A percentile compares a stretch with the other conserved stretches of the same genome.
phyloP scores from a whole-genome alignment of 2,113 vertebrate genomes.

The Tragelaphus scriptus region DNA sequence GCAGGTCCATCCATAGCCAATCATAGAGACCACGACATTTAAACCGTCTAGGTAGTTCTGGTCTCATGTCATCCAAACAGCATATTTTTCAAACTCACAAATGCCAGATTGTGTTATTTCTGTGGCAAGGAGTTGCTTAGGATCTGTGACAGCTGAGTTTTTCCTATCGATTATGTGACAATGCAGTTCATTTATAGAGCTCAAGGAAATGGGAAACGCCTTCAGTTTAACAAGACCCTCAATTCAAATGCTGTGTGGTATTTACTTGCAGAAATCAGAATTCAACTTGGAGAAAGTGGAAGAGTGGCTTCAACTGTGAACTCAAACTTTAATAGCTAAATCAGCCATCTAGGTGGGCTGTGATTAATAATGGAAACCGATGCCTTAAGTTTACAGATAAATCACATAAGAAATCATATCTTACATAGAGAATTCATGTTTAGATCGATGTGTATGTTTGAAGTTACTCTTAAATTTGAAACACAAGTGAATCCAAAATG shows the following conservation, averaged over 20 bases:
- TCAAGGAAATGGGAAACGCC: conserved; percentile 70
- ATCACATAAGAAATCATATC: background rate
- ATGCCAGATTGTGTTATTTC: conserved; percentile 82
- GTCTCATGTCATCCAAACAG: conserved; percentile 50
- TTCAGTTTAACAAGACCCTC: conserved; percentile 66
- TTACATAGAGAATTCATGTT: background rate
- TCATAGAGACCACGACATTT: background rate
- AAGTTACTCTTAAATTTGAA: background rate
- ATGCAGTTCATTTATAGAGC: conserved; percentile 82
- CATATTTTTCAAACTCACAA: conserved; percentile 77
- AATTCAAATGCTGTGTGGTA: conserved; percentile 64
- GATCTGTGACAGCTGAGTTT: conserved; percentile 89
- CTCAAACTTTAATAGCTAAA: conserved; percentile 60
- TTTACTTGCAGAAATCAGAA: conserved; percentile 72
- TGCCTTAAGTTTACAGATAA: conserved; percentile 22
- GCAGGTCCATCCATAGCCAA: background rate
- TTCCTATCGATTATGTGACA: conserved; percentile 93
- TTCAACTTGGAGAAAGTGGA: conserved; percentile 67
- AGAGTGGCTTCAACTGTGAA: conserved; percentile 67
- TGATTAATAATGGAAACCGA: conserved; percentile 45
- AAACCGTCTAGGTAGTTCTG: background rate
- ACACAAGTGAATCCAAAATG: background rate
- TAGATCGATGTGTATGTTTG: background rate
- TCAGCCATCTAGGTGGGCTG: background rate
- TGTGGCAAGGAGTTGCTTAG: conserved; percentile 76